Conservation (phyloP, 1,140 invertebrate genomes). For the Drosophila lowei region DNA sequence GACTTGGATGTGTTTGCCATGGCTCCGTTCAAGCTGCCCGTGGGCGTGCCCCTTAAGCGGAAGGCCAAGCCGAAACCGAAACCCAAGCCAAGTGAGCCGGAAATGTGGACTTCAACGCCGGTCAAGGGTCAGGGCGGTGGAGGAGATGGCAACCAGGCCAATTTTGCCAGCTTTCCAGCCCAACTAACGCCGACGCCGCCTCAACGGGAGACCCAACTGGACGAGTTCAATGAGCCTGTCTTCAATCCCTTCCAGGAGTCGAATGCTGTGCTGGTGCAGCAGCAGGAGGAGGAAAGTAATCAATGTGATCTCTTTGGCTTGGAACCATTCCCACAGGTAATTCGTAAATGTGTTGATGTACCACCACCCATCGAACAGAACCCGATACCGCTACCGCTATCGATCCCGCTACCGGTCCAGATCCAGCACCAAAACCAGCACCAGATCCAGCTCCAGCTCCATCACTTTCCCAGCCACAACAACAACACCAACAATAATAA, state of each 20-base stretch:
- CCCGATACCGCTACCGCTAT: constrained; percentile 10
- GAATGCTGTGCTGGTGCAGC: constrained; percentile 24
- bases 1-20: constrained; percentile 88
- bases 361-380: constrained; percentile 44
- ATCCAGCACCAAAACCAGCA: constrained; percentile 37
- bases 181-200: constrained; percentile 33
- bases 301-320: constrained; percentile 85
- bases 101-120: constrained; percentile 80
- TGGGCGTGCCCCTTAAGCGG: constrained; percentile 79
- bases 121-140: constrained; percentile 42
- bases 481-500: constrained; percentile 38
- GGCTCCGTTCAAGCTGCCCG: constrained; percentile 88
- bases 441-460: constrained; percentile 49
- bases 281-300: neutral
- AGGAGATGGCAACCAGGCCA: constrained; percentile 18
- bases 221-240: constrained; percentile 81
- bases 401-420: constrained; percentile 9
- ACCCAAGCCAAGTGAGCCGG: constrained; percentile 35
- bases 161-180: constrained; percentile 70
- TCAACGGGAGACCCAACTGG: constrained; percentile 40
- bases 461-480: constrained; percentile 61
- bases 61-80: constrained; percentile 45
- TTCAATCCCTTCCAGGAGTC: constrained; percentile 76
- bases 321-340: constrained; percentile 84
- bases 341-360: constrained; percentile 64